Base-by-base conservation (phyloP, 2,888 invertebrate species). In the Brachypalpus laphriformis region DNA sequence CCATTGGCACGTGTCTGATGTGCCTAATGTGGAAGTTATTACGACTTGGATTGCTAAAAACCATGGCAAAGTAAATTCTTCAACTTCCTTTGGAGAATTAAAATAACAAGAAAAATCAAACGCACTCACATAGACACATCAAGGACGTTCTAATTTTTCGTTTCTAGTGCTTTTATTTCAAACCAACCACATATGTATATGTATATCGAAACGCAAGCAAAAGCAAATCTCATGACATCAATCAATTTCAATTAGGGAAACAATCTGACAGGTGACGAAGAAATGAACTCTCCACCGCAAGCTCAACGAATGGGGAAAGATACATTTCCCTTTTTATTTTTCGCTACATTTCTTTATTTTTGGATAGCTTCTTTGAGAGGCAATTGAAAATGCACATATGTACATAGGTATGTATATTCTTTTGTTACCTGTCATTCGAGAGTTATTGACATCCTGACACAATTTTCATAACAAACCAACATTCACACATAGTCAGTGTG, bases 371-470 rank as follows among this genome's bases (percentile, higher is more conserved):
- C 11, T 7, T 63, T 56, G 6, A 47, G 42, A 34, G 57, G 9
- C 45, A 45, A 70, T 59, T 49, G 57, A 37, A 71, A 37, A 37
- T 59, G 28, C 42, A 61, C 61, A 20, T 28, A 72, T 4, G 8
- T 14, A 61, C 61, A 20, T 28, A 71, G 4, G 8, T n/a, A 63
- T 18, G n/a, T 28, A 49, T 34, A 22, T 3, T 56, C 14, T 47
- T 37, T 34, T 57, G 66, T 66, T 57, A 37, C 22, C 28, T 57
- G 34, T 49, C 65, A 57, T 8, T 47, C 57, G 28, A 76, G 45
- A 56, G 34, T 57, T 76, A 57, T 66, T 76, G 75, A 66, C 75
- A 76, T 72, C 49, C 20, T 72, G 71, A 72, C 59, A 72, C 49
- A 49, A 51, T 61, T 49, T 14, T 18, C 59, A 16, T 20, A 40